Evolutionary conservation across 1,140 invertebrate genomes (phyloP).

Genomic region (Papilio polytes): DNA sequence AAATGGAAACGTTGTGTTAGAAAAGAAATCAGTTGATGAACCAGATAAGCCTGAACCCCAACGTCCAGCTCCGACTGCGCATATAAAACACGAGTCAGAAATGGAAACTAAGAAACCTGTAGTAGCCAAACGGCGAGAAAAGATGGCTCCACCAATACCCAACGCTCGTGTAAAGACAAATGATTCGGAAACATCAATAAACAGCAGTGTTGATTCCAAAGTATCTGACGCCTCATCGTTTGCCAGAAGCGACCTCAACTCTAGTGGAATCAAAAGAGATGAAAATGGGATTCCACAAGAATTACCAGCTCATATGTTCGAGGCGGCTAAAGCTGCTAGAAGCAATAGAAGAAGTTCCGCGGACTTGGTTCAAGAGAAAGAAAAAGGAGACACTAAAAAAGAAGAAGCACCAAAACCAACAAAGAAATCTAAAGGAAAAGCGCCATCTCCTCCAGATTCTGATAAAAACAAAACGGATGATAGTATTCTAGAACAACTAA

Average conservation of each 20-base stretch:
- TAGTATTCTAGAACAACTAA: conserved; percentile 75
- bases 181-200: conserved; percentile 57
- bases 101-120: conserved; percentile 78
- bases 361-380: conserved; percentile 69
- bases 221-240: conserved; percentile 65
- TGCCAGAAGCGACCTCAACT: conserved; percentile 77
- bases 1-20: conserved; percentile 71
- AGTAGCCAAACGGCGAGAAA: conserved; percentile 81
- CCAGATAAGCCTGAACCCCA: conserved; percentile 78
- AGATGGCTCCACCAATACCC: conserved; percentile 79
- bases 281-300: conserved; percentile 86
- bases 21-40: conserved; percentile 82
- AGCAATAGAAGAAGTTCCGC: conserved; percentile 86
- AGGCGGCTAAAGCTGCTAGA: conserved; percentile 87
- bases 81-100: conserved; percentile 76
- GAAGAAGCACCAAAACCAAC: conserved; percentile 80
- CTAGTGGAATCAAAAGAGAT: conserved; percentile 85
- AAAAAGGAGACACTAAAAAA: conserved; percentile 71
- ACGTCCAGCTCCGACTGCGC: conserved; percentile 57
- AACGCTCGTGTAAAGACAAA: conserved; percentile 73
- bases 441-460: conserved; percentile 86
- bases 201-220: conserved; percentile 60
- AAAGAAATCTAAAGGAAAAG: conserved; percentile 89
- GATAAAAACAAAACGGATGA: conserved; percentile 78
- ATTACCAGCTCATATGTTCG: conserved; percentile 88